Base-by-base conservation (phyloP, 2,888 invertebrate genomes). In the Ormyrus pomaceus region DNA sequence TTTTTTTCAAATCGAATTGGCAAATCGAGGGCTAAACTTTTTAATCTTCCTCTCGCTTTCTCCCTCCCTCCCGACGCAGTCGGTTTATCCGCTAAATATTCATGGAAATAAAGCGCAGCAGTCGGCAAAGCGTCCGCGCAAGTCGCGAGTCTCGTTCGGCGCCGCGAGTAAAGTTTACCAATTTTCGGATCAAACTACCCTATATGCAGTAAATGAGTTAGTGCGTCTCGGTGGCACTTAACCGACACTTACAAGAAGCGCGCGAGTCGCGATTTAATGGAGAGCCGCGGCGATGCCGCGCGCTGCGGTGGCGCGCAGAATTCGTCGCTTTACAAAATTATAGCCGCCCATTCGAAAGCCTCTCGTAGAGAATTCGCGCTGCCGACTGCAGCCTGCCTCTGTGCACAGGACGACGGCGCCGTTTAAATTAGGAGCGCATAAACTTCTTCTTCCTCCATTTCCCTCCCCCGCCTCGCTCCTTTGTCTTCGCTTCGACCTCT, bases 121-220 rank as follows among this genome's bases (percentile, higher is more conserved):
- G 50, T 7, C 6, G 48, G 45, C 6, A 7, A 8, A 11, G 11
- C 10, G 34, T 6, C 10, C 10, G 11, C 46, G 51, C n/a, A 50
- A 51, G 13, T 19, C 19, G 51, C n/a, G 10, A 51, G 13, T 19
- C 19, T 19, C 19, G 2, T 19, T 19, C 19, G 19, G 19, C 1
- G n/a, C 9, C 46, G 62, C 4, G 53, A 13, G 51, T 69, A 76
- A 77, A 73, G 72, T 78, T 78, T 73, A 71, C 78, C 73, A 78
- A 78, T 78, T 78, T 78, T 78, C 73, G 13, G 61, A 73, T 78
- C 59, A 72, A 78, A 78, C 73, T 78, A 73, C 72, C 68, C 73
- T 77, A 65, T 65, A 71, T 65, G 77, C 70, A 70, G 66, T 77
- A 77, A 77, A 77, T 77, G 77, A 77, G 77, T 77, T 65, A 70